Evolutionary conservation across 2,888 invertebrate species (phyloP).

Genomic region (Conops quadrifasciatus): DNA sequence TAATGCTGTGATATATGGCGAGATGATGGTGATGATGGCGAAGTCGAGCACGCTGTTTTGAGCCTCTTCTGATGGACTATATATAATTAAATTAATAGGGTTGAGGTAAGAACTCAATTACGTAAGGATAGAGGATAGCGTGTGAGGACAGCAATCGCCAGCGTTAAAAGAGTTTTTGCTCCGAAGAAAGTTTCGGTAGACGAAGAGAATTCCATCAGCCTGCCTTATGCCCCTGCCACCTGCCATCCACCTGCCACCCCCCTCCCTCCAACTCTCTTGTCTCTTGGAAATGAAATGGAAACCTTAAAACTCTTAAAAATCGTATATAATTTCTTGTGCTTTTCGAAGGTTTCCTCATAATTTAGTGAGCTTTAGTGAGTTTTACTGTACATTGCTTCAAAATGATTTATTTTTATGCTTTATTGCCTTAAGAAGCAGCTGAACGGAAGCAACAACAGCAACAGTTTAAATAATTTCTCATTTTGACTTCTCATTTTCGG

Average conservation of each 20-base stretch:
- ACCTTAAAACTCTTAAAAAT: constrained; percentile 10
- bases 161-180: too few relatives aligned
- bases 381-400: neutral
- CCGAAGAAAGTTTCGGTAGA: neutral
- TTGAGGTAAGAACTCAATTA: too few relatives aligned
- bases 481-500: too few relatives aligned
- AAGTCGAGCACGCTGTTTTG: neutral
- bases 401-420: constrained; percentile 10
- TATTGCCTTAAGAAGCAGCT: neutral
- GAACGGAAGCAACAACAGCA: neutral
- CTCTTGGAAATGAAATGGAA: neutral
- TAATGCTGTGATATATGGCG: neutral
- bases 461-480: too few relatives aligned
- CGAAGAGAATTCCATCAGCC: neutral
- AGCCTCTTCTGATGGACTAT: neutral
- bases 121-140: too few relatives aligned
- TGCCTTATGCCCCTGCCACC: too few relatives aligned
- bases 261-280: neutral
- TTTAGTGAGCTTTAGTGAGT: neutral
- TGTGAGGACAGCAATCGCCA: too few relatives aligned
- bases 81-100: too few relatives aligned
- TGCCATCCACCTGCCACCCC: too few relatives aligned
- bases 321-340: neutral
- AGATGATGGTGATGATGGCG: neutral
- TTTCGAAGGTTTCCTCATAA: constrained; percentile 8